phyloP scores from a whole-genome alignment of 2,113 vertebrate genomes.

The Daubentonia madagascariensis region DNA sequence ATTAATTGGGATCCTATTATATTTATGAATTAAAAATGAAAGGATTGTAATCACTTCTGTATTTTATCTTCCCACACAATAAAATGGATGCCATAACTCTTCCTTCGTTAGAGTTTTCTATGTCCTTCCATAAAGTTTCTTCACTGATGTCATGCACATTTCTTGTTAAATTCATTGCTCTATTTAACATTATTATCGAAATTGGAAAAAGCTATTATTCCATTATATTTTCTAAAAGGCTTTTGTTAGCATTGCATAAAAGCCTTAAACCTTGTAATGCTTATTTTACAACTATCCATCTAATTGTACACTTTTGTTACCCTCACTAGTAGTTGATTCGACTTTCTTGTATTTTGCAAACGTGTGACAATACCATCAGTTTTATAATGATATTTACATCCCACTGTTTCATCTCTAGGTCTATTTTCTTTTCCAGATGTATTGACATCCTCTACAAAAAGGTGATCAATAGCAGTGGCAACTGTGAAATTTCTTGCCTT shows the following conservation, averaged over 20 bases:
- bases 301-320: neutral
- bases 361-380: neutral
- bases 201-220: neutral
- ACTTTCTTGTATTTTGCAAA: neutral
- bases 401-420: rapidly evolving
- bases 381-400: neutral
- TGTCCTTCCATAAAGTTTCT: neutral
- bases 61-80: neutral
- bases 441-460: neutral
- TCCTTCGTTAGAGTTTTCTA: neutral
- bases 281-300: neutral
- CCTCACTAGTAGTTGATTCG: neutral
- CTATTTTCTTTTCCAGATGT: neutral
- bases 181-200: neutral
- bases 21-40: neutral
- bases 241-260: neutral
- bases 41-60: neutral
- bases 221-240: neutral
- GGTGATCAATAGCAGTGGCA: neutral
- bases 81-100: neutral
- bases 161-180: neutral
- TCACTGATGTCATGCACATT: neutral
- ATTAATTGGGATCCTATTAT: neutral
- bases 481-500: too few relatives aligned
- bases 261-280: too few relatives aligned